Base-by-base conservation (phyloP, 2,113 vertebrate species). In the Caranx ignobilis region DNA sequence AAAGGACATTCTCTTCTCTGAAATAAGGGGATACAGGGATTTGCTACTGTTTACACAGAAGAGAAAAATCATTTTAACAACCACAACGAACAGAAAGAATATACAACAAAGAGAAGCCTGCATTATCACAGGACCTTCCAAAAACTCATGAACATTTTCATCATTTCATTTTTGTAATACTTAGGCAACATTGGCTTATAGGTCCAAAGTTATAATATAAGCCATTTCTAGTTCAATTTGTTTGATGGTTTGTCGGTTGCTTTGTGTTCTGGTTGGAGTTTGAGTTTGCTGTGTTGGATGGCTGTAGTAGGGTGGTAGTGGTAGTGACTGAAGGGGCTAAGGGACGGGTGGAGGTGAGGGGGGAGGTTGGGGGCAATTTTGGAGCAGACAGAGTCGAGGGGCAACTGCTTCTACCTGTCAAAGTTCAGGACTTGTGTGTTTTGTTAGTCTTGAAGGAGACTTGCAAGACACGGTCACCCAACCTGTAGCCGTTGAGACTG, bases 371-470 rank as follows among this genome's bases (percentile, higher is more conserved):
- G 89, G 88, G 82, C 85, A 88, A 88, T 84, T 90, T 91, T 84
- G 86, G 87, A 87, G 81, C 72, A 63, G 89, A 87, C 81, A 81
- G 77, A 83, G 89, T 86, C 56, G 89, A 11, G 71, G 83, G 86
- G 86, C 83, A 81, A 91, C 88, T 87, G 89, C 83, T 91, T 90
- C 76, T 89, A 91, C 61, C 54, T 86, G 82, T 76, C 48, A 66
- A 68, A 92, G 91, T 99, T 99, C 98, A 99, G 96, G 98, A 99
- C 94, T 99, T 99, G 96, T 99, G 98, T 94, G 98, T 97, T 96
- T 99, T 99, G 96, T 98, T 99, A 96, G 98, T 99, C 96, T 99
- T 99, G 97, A 99, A 99, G 95, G 98, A 99, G 95, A 99, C 98
- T 96, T 99, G 98, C 95, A 99, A 95, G 95, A 99, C 98, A 87